phyloP scores from a whole-genome alignment of 2,888 invertebrate species.

The Myopa tessellatipennis region DNA sequence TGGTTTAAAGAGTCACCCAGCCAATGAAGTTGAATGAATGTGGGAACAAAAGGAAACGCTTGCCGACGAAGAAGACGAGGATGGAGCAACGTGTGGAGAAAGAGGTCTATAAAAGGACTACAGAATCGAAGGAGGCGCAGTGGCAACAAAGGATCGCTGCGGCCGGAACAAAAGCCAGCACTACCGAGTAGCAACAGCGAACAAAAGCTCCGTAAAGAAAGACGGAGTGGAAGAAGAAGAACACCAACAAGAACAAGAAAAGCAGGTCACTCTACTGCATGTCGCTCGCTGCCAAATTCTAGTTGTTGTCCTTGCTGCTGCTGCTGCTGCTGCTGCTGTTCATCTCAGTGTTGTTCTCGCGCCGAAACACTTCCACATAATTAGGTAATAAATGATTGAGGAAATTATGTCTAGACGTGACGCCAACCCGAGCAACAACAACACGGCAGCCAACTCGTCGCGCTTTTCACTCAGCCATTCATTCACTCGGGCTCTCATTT shows the following conservation, averaged over 20 bases:
- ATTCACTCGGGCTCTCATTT: conserved; percentile 24
- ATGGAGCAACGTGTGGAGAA: not conserved
- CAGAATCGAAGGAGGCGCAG: not conserved
- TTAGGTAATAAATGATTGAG: conserved; percentile 69
- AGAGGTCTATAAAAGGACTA: not conserved
- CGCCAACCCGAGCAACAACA: conserved; percentile 60
- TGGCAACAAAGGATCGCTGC: not conserved
- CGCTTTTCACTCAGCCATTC: not conserved
- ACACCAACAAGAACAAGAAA: conserved; percentile 1
- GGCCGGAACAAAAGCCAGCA: conserved; percentile 8
- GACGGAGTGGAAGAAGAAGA: not conserved
- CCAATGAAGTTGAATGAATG: conserved; percentile 35
- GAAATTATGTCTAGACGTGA: conserved; percentile 69
- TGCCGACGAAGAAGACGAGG: conserved; percentile 14
- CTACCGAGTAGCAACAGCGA: not conserved
- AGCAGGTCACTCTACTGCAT: conserved; percentile 1
- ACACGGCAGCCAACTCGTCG: conserved; percentile 25
- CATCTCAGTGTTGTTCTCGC: conserved; percentile 48
- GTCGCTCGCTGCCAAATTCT: conserved; percentile 11
- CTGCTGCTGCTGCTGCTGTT: conserved; percentile 47
- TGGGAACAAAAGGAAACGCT: conserved; percentile 24
- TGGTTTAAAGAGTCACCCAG: conserved; percentile 33
- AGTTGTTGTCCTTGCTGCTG: not conserved
- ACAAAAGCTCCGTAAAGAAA: not conserved
- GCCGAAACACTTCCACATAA: conserved; percentile 64